Evolutionary conservation across 2,888 invertebrate genomes (phyloP).

Genomic region (Hemithea aestivaria): DNA sequence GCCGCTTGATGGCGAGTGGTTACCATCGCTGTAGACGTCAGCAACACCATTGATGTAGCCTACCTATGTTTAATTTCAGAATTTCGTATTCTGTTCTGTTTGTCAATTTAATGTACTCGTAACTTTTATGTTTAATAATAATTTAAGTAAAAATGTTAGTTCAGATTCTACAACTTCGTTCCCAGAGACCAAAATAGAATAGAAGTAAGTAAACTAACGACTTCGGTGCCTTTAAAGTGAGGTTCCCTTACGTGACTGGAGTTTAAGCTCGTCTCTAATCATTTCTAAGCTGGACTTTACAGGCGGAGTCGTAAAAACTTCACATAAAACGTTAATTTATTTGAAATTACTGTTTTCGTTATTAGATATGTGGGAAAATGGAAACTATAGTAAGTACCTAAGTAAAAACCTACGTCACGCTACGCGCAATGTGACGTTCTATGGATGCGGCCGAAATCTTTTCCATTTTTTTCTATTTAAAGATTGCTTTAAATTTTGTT

Average conservation of each 20-base stretch:
- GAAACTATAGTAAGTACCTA: conserved; percentile 7
- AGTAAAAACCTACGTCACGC: too few species aligned
- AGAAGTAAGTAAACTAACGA: conserved; percentile 19
- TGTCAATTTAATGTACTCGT: conserved; percentile 1
- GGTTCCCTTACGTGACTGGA: conserved; percentile 26
- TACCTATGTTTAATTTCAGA: too few species aligned
- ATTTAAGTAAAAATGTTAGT: conserved; percentile 22
- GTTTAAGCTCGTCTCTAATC: conserved; percentile 21
- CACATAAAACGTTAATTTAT: conserved; percentile 26
- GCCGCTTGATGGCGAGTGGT: too few species aligned
- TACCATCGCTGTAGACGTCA: too few species aligned
- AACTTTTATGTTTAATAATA: too few species aligned
- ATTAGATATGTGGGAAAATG: conserved; percentile 10
- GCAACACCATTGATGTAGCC: too few species aligned
- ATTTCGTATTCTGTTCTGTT: conserved; percentile 8
- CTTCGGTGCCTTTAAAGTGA: conserved; percentile 28
- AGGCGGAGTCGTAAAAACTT: conserved; percentile 23
- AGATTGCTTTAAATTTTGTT: too few species aligned
- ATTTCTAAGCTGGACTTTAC: conserved; percentile 20
- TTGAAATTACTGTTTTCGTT: conserved; percentile 11
- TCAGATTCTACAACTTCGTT: conserved; percentile 14
- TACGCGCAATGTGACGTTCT: too few species aligned
- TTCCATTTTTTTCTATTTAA: too few species aligned
- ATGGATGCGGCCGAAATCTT: too few species aligned
- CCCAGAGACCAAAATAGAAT: conserved; percentile 12